Evolutionary conservation across 2,113 vertebrate genomes (phyloP).

Genomic region (Leuciscus idus): DNA sequence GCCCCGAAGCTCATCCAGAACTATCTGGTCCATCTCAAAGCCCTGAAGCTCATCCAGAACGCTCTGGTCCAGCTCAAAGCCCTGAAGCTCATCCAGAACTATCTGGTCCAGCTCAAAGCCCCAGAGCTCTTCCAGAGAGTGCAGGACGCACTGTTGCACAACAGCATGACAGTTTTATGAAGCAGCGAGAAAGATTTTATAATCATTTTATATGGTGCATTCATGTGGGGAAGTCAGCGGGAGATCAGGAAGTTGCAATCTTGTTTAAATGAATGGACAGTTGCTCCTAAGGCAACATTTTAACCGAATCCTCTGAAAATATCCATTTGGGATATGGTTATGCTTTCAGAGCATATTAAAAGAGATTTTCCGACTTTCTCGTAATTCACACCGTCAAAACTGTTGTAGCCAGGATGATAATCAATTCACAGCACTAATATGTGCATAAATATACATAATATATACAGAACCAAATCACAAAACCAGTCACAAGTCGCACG

Average conservation of each 20-base stretch:
- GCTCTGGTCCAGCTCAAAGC: too few relatives aligned
- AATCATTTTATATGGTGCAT: slow-evolving; percentile 57
- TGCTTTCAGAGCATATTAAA: slow-evolving; percentile 43
- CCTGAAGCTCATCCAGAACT: too few relatives aligned
- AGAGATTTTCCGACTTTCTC: slow-evolving; percentile 40
- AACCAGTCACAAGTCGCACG: too few relatives aligned
- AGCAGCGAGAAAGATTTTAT: slow-evolving; percentile 46
- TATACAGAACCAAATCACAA: too few relatives aligned
- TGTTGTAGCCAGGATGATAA: too few relatives aligned
- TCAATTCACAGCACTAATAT: too few relatives aligned
- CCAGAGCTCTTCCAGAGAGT: neutral
- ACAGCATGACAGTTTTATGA: slow-evolving; percentile 16
- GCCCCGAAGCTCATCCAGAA: too few relatives aligned
- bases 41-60: too few relatives aligned
- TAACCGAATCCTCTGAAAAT: slow-evolving; percentile 34
- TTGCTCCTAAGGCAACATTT: slow-evolving; percentile 40
- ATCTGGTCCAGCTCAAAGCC: too few relatives aligned
- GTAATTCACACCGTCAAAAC: too few relatives aligned
- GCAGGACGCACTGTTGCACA: neutral
- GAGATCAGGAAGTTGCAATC: slow-evolving; percentile 60
- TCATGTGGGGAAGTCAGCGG: slow-evolving; percentile 59
- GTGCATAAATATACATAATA: too few relatives aligned
- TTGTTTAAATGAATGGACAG: slow-evolving; percentile 52
- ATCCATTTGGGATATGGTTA: neutral
- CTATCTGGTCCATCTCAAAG: too few relatives aligned